A percentile compares a stretch with the other conserved stretches of the same genome.
Evolutionary conservation across 2,888 invertebrate genomes (phyloP).

Genomic region (Stenolophus ochropezus): DNA sequence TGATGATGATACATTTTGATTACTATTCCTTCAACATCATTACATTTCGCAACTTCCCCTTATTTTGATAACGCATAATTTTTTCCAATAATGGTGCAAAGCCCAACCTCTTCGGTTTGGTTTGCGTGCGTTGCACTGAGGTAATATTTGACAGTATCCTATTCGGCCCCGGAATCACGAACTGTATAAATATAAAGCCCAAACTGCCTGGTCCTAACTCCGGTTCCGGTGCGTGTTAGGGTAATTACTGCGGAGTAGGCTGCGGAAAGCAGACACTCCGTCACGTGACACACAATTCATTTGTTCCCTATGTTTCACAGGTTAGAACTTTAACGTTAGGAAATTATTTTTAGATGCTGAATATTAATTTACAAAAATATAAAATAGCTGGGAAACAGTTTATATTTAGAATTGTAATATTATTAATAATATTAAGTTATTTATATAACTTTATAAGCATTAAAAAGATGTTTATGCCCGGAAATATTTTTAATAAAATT

Average conservation of each 20-base stretch:
- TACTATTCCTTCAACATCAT: no score
- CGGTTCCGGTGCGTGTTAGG: constrained; percentile 44
- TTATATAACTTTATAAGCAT: no score
- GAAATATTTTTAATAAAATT: no score
- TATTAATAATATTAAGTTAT: no score
- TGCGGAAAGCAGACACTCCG: constrained; percentile 48
- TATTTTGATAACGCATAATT: not conserved
- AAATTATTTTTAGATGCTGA: not conserved
- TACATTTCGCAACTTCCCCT: no score
- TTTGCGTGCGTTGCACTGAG: not conserved
- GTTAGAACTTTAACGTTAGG: not conserved
- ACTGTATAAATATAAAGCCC: constrained; percentile 10
- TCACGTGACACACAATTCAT: constrained; percentile 54
- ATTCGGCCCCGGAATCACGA: constrained; percentile 24
- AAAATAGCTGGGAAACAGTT: not conserved
- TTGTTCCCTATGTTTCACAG: not conserved
- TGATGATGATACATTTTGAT: no score
- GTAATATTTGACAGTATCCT: constrained; percentile 24
- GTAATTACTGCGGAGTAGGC: constrained; percentile 58
- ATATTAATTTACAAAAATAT: not conserved
- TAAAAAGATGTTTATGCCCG: no score
- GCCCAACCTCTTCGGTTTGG: not conserved
- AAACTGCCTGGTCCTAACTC: not conserved
- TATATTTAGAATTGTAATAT: no score
- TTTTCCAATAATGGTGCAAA: not conserved